A percentile compares a stretch with the other conserved stretches of the same genome.
These are phyloP conservation scores for Ectropis crepuscularia DNA, from an alignment of 2,888 invertebrate genomes.

Conservation along the genomic window DNA sequence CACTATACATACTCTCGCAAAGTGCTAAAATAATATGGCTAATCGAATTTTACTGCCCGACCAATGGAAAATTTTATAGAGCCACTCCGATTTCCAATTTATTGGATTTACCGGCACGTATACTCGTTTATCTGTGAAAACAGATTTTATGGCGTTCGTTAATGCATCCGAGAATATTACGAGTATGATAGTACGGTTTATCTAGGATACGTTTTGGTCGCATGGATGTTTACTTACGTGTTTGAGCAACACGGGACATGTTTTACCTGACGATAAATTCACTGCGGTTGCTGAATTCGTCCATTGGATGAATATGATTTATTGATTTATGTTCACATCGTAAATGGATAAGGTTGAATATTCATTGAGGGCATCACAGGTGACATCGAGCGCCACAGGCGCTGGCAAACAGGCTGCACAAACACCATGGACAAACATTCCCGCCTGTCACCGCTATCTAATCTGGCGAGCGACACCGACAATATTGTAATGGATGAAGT, in stretches of 20 bases:
- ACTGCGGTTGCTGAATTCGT: slow-evolving; percentile 42
- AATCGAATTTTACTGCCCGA: slow-evolving; percentile 52
- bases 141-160: slow-evolving; percentile 36
- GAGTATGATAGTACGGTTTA: slow-evolving; percentile 9
- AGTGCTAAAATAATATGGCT: slow-evolving; percentile 48
- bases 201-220: slow-evolving; percentile 13
- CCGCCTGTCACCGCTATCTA: slow-evolving; percentile 71
- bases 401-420: slow-evolving; percentile 66
- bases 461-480: slow-evolving; percentile 68
- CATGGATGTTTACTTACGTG: slow-evolving; percentile 32
- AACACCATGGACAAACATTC: slow-evolving; percentile 73
- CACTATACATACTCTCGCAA: slow-evolving; percentile 45
- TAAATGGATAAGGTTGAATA: slow-evolving; percentile 53
- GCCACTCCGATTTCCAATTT: slow-evolving; percentile 49
- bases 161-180: slow-evolving; percentile 24
- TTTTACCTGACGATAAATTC: slow-evolving; percentile 52
- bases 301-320: slow-evolving; percentile 37
- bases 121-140: slow-evolving; percentile 36
- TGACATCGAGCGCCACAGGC: slow-evolving; percentile 53
- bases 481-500: slow-evolving; percentile 38
- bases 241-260: slow-evolving; percentile 47
- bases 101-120: slow-evolving; percentile 37
- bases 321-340: slow-evolving; percentile 46
- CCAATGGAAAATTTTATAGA: slow-evolving; percentile 52
- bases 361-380: slow-evolving; percentile 44